These are phyloP conservation scores for Corythaixoides concolor DNA, from an alignment of 2,113 vertebrate genomes.

Conservation along the genomic window DNA sequence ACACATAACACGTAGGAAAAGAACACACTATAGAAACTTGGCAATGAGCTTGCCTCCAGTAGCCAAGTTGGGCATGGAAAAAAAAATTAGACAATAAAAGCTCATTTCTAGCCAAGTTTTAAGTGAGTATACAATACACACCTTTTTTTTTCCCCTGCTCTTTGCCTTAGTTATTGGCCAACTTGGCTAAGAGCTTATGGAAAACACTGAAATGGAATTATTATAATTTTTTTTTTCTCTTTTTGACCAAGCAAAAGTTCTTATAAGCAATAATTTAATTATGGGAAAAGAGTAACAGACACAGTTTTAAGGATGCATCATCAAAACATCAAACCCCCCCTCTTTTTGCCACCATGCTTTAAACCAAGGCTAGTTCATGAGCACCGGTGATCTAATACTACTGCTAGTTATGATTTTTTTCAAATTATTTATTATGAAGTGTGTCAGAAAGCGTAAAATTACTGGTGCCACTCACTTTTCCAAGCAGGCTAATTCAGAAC, in stretches of 20 bases:
- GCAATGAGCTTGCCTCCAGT: neutral
- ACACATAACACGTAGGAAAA: conserved; percentile 1
- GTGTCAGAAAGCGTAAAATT: neutral
- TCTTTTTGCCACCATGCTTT: neutral
- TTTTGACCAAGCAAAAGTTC: neutral
- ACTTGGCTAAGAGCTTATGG: neutral
- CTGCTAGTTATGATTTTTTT: conserved; percentile 14
- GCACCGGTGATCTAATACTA: neutral
- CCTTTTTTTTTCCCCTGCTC: neutral
- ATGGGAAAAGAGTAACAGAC: neutral
- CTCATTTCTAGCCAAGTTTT: conserved; percentile 28
- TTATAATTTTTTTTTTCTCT: neutral
- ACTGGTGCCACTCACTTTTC: neutral
- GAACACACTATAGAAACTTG: neutral
- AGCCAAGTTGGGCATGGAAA: conserved; percentile 41
- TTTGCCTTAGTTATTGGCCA: conserved; percentile 29
- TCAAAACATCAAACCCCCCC: neutral
- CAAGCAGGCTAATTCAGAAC: neutral
- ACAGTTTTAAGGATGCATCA: neutral
- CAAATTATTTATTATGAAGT: neutral
- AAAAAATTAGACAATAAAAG: conserved; percentile 39
- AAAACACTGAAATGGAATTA: conserved; percentile 50
- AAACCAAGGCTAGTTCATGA: neutral
- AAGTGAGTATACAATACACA: neutral
- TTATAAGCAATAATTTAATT: conserved; percentile 18